Evolutionary conservation across 2,888 invertebrate genomes (phyloP), one percentile per base, ranked within the genome.

Genomic region (Carpatolechia fugitivella): DNA sequence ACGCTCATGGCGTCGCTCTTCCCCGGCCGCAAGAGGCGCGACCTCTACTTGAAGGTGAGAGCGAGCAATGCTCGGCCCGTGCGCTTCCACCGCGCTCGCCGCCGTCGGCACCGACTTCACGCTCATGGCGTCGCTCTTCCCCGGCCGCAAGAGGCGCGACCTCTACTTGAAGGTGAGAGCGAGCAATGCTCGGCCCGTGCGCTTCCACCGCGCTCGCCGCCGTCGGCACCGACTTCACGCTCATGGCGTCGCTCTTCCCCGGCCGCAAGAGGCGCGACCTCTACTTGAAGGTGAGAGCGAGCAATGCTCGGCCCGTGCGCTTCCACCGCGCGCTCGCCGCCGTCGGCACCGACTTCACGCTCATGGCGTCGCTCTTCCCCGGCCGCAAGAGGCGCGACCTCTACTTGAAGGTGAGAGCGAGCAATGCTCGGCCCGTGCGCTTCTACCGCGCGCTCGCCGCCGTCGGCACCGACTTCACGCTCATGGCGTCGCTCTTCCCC

Each of bases 31-130:
- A 93, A 93, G 0, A 86, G 98, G 11, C 86, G 93, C 54, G 98
- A 98, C 69, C 87, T 99, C 8, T 98, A 98, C 81, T 85, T 95
- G 30, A 99, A 99, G 85, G 91, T 44, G 10, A 3, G 40, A 14
- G 2, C 13, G n/a, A n/a, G n/a, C 8, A 33, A 3, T 33, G 33
- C n/a, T n/a, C n/a, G 33, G 10, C 11, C 33, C 33, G 33, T 8
- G n/a, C 33, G 33, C 33, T 33, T 11, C 33, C 3, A 33, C 10
- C 33, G 33, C 11, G 33, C 84, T 99, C 8, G 97, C 96, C 66
- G 94, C 95, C 7, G 92, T 98, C 49, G 98, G 98, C 0, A 97
- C 98, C 0, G 98, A 99, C 88, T 99, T 99, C 82, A 93, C 96
- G 4, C 84, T 98, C 52, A 98, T 99, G 96, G 91, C 94, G 58